These are phyloP conservation scores for Cariama cristata DNA, from an alignment of 2,113 vertebrate species.

Conservation along the genomic window DNA sequence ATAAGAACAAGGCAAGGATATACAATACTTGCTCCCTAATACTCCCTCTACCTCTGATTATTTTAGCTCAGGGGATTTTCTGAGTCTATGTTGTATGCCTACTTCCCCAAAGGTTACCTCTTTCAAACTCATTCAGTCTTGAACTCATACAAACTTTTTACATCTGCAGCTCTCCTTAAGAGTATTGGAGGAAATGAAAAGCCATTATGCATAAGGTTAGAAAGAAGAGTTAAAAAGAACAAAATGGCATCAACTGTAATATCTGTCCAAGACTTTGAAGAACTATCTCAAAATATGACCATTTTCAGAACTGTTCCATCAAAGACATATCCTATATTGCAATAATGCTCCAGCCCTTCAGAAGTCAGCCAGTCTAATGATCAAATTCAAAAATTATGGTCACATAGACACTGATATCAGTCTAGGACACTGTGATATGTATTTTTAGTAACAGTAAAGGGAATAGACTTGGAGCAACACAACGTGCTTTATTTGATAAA, in stretches of 20 bases:
- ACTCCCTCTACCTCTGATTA: not conserved
- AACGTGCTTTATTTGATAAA: not conserved
- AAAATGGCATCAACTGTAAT: not conserved
- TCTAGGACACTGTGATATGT: not conserved
- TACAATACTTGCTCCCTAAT: not conserved
- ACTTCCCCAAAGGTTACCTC: not conserved
- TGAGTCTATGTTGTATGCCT: not conserved
- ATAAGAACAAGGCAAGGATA: not conserved
- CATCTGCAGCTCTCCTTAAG: not conserved
- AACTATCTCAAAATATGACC: not conserved
- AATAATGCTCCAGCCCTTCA: not conserved
- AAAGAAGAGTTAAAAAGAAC: not conserved
- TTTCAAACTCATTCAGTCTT: not conserved
- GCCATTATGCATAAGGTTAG: not conserved
- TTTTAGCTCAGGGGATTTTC: not conserved
- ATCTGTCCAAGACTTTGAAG: not conserved
- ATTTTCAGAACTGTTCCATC: not conserved
- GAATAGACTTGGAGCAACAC: not conserved
- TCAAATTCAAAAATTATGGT: not conserved
- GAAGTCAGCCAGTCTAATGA: not conserved
- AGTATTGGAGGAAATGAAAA: not conserved
- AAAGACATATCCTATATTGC: not conserved
- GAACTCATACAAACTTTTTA: not conserved
- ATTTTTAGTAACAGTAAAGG: not conserved
- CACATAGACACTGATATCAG: not conserved